A percentile compares a stretch with the other conserved stretches of the same genome.
Conservation (phyloP, 1,140 invertebrate species). For the Laupala kohalensis region DNA sequence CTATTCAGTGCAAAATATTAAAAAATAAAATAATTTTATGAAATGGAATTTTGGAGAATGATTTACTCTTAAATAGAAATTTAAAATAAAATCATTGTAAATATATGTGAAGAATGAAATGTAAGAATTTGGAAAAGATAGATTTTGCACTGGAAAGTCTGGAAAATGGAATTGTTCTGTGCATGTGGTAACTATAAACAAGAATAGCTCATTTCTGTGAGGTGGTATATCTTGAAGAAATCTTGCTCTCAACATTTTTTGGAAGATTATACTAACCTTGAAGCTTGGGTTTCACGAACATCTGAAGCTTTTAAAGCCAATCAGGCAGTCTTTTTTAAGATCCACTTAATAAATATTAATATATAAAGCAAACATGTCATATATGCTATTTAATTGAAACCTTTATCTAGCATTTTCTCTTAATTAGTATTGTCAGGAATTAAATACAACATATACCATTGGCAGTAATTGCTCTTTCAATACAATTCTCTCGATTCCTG, state of each 20-base stretch:
- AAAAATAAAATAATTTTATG: too few relatives aligned
- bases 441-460: background rate
- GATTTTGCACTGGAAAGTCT: too few relatives aligned
- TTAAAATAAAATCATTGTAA: too few relatives aligned
- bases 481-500: background rate
- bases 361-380: background rate
- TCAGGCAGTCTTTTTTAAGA: conserved; percentile 6
- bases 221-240: conserved; percentile 2
- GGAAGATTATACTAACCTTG: background rate
- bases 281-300: background rate
- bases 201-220: background rate
- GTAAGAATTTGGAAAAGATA: too few relatives aligned
- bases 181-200: conserved; percentile 4
- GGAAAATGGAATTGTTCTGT: background rate
- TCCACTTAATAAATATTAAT: conserved; percentile 4
- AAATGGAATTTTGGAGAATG: too few relatives aligned
- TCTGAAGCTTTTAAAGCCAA: conserved; percentile 1
- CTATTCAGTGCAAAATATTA: background rate
- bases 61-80: too few relatives aligned
- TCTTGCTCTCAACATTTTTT: background rate
- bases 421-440: background rate
- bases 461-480: background rate
- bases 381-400: background rate
- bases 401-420: background rate
- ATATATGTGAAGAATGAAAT: too few relatives aligned